Conservation (phyloP, 1,140 invertebrate species). For the Chionoecetes opilio region DNA sequence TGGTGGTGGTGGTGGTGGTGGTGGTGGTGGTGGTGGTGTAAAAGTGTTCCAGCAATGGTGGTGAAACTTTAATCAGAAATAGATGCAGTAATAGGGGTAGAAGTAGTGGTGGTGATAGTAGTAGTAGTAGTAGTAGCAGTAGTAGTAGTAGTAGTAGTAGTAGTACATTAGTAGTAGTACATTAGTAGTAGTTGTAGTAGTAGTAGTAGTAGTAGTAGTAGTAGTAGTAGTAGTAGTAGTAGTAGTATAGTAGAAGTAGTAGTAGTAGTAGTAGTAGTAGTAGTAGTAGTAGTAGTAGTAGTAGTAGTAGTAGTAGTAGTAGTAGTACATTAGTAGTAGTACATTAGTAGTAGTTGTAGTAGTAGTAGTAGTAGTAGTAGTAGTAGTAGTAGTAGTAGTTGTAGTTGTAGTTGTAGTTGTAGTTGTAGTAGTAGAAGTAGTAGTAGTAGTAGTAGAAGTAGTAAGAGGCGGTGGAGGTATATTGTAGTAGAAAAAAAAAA, state of each 20-base stretch:
- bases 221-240: not conserved
- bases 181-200: not conserved
- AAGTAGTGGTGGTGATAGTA: too few relatives aligned
- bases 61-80: not conserved
- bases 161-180: too few relatives aligned
- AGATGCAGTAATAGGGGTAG: not conserved
- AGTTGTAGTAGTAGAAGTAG: not conserved
- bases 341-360: too few relatives aligned
- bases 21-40: not conserved
- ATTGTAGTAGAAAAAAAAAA: not conserved
- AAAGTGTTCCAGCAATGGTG: too few relatives aligned
- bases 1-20: not conserved
- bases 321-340: too few relatives aligned
- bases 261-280: not conserved
- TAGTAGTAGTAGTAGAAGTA: not conserved
- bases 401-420: not conserved
- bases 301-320: conserved; percentile 8
- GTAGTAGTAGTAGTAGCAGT: not conserved
- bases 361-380: not conserved
- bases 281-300: not conserved
- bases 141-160: not conserved
- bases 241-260: too few relatives aligned
- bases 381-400: not conserved
- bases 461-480: too few relatives aligned
- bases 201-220: not conserved